Percentiles rank a stretch among this genome's conserved stretches.
Evolutionary conservation across 2,113 vertebrate species (phyloP).

Genomic region (Gila orcuttii): DNA sequence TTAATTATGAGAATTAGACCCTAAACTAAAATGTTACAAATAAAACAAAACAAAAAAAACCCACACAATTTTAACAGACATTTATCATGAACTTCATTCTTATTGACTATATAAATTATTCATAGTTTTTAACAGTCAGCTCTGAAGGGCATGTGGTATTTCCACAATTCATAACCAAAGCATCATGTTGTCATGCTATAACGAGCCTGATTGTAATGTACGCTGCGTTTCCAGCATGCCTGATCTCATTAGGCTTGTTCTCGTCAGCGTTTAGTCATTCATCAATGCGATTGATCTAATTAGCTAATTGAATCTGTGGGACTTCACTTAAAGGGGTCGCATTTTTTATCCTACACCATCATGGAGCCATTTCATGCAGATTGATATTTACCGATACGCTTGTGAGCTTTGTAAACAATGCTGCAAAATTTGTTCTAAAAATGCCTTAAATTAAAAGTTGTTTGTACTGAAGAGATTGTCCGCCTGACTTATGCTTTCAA

Average conservation of each 20-base stretch:
- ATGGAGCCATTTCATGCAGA: conserved; percentile 20
- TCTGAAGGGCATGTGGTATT: background rate
- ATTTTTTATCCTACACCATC: conserved; percentile 42
- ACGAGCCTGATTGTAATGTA: conserved; percentile 27
- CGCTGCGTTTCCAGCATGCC: conserved; percentile 56
- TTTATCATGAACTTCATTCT: background rate
- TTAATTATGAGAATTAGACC: no score
- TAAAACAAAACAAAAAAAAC: no score
- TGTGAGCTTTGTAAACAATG: background rate
- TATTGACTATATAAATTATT: background rate
- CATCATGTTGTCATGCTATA: background rate
- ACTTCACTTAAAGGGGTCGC: conserved; percentile 30
- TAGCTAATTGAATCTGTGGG: conserved; percentile 68
- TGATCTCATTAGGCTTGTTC: conserved; percentile 65
- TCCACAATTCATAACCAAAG: background rate
- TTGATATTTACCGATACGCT: background rate
- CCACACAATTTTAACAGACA: background rate
- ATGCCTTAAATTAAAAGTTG: no score
- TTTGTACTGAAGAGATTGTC: background rate
- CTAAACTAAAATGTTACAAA: no score
- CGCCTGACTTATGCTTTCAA: background rate
- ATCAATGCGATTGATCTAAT: conserved; percentile 69
- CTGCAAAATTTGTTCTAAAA: background rate
- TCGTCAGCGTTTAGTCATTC: conserved; percentile 70
- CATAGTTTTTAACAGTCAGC: background rate